Evolutionary conservation across 2,888 invertebrate species (phyloP), one percentile per base, ranked within the genome.

Genomic region (Euzophera pinguis): DNA sequence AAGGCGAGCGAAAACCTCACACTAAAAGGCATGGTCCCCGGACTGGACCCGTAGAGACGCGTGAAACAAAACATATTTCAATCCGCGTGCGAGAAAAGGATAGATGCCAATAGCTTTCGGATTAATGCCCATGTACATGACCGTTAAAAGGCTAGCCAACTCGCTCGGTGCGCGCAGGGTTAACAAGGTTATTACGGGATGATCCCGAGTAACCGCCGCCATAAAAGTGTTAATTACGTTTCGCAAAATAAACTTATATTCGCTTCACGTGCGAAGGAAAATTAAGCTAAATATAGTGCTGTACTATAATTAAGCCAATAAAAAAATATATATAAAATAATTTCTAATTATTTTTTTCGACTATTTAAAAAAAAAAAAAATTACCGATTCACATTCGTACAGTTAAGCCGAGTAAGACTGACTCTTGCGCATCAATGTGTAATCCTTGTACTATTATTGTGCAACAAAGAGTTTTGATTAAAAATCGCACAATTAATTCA

Each of bases 101-200:
- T 81, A 82, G 83, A 82, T 73, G 73, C 59, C 79, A 80, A 89
- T 88, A 77, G 88, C 87, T 88, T 89, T 87, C 84, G 87, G 87
- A 90, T 90, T 90, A 89, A 86, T 84, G 75, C 81, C 84, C 87
- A 87, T 87, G 88, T 87, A 87, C 87, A 84, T 67, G 77, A 76
- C 82, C 84, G 88, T 84, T 90, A 89, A 90, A 89, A 89, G 90
- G 90, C 89, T 82, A 86, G 87, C 82, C 84, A 70, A 75, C 81
- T 81, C 82, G 69, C 78, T 77, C 78, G 79, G 81, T 79, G 76
- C 80, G 85, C 79, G 82, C 82, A 84, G 89, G 89, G 88, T 90
- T 90, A 90, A 90, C 90, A 89, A 90, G 88, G 88, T 89, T 90
- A 89, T 90, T 89, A 89, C 80, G 84, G 90, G 89, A 89, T 89